phyloP scores from a whole-genome alignment of 2,888 invertebrate species.

The Napeogenes sylphis region DNA sequence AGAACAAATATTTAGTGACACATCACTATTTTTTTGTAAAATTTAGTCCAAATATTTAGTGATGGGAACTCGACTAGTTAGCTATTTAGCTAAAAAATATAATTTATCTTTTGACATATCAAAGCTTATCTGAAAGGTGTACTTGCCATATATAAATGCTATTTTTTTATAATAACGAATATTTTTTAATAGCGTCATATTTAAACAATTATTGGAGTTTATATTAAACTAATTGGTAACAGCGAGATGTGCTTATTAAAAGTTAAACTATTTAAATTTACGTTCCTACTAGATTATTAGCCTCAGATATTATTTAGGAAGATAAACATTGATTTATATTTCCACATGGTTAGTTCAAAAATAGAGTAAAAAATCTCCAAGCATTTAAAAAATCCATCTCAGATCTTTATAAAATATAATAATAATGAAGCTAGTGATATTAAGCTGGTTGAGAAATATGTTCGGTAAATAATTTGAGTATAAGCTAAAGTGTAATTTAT shows the following conservation, averaged over 20 bases:
- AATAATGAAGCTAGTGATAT: too few species aligned
- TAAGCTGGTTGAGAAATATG: too few species aligned
- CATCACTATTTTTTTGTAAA: too few species aligned
- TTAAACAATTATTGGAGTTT: not conserved
- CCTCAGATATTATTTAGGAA: too few species aligned
- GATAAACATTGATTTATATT: too few species aligned
- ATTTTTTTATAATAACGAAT: not conserved
- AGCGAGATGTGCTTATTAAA: conserved; percentile 1
- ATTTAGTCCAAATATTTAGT: not conserved
- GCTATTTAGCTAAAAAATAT: not conserved
- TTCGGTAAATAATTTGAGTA: too few species aligned
- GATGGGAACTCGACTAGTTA: not conserved
- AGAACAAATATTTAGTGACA: not conserved
- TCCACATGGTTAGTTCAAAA: too few species aligned
- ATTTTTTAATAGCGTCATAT: not conserved
- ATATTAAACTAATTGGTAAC: not conserved
- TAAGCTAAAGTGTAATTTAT: too few species aligned
- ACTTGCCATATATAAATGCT: not conserved
- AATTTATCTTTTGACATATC: not conserved
- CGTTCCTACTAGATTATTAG: not conserved
- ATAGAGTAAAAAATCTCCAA: too few species aligned
- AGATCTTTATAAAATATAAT: too few species aligned
- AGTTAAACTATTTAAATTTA: not conserved
- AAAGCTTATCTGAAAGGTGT: conserved; percentile 1
- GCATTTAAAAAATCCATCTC: too few species aligned